phyloP scores from a whole-genome alignment of 92 coral and sea anemone species.

The Epizoanthus rinbou region DNA sequence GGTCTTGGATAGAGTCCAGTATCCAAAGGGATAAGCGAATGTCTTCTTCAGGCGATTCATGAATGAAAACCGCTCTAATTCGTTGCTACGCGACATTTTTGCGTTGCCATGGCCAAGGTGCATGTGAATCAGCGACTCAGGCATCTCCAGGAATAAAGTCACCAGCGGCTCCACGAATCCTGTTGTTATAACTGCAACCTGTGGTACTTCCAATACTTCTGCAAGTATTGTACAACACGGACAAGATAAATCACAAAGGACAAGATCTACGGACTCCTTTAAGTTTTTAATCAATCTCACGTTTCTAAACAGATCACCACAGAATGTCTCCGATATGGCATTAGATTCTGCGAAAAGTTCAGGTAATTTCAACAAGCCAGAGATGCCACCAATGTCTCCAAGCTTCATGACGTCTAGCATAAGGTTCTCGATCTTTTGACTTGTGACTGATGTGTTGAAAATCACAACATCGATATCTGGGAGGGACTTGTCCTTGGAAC shows the following conservation, averaged over 20 bases:
- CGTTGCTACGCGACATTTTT: neutral
- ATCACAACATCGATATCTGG: constrained; percentile 36
- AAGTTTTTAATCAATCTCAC: constrained; percentile 3
- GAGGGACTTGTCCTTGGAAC: constrained; percentile 32
- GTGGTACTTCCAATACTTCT: constrained; percentile 28
- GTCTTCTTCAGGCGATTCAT: constrained; percentile 28
- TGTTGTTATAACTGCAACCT: constrained; percentile 11
- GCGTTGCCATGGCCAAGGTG: neutral
- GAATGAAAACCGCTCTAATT: constrained; percentile 28
- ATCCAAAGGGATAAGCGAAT: neutral
- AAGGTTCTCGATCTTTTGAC: constrained; percentile 28
- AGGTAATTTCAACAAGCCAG: neutral
- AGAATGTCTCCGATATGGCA: neutral
- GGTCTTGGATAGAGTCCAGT: neutral
- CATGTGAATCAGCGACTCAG: constrained; percentile 12
- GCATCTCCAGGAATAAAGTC: constrained; percentile 9
- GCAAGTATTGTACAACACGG: constrained; percentile 34
- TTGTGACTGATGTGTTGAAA: constrained; percentile 41
- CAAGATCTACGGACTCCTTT: constrained; percentile 20
- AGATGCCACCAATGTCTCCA: neutral
- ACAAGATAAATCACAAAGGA: constrained; percentile 29
- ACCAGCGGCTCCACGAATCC: neutral
- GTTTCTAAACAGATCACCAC: constrained; percentile 31
- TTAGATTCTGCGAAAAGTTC: neutral
- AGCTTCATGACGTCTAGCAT: neutral